Evolutionary conservation across 1,140 invertebrate genomes (phyloP).

Genomic region (Drosophila ercepeae): DNA sequence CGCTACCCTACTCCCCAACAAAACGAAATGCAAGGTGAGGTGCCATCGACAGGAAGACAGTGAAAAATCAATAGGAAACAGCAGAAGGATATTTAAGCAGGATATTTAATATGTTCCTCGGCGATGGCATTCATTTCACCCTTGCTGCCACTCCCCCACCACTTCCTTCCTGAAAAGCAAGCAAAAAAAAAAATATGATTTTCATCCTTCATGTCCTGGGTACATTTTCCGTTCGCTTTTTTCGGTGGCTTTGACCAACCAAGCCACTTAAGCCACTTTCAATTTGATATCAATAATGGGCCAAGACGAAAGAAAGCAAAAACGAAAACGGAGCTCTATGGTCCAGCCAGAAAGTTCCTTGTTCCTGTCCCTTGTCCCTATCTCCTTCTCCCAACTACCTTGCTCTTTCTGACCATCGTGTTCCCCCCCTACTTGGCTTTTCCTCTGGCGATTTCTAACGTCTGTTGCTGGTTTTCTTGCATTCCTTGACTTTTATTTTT

Average conservation of each 20-base stretch:
- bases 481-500: slow-evolving; percentile 20
- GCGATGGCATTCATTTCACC: slow-evolving; percentile 19
- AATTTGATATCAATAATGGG: slow-evolving; percentile 61
- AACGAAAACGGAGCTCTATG: not conserved
- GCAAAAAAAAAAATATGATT: slow-evolving; percentile 24
- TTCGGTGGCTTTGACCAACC: slow-evolving; percentile 23
- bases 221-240: slow-evolving; percentile 10
- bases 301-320: not conserved
- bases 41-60: slow-evolving; percentile 16
- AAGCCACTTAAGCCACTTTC: slow-evolving; percentile 60
- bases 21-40: slow-evolving; percentile 11
- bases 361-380: not conserved
- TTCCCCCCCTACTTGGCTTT: not conserved
- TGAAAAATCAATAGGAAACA: slow-evolving; percentile 71
- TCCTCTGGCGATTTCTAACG: slow-evolving; percentile 43
- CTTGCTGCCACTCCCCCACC: too few species aligned
- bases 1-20: too few species aligned
- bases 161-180: not conserved
- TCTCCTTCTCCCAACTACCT: not conserved
- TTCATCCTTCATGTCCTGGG: slow-evolving; percentile 6
- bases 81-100: slow-evolving; percentile 74
- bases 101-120: slow-evolving; percentile 72
- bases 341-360: not conserved
- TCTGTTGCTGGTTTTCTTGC: slow-evolving; percentile 53
- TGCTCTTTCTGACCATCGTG: not conserved